Percentiles rank a stretch among this genome's conserved stretches.
These are phyloP conservation scores for Camptogramma bilineatum DNA, from an alignment of 2,888 invertebrate genomes.

Conservation along the genomic window DNA sequence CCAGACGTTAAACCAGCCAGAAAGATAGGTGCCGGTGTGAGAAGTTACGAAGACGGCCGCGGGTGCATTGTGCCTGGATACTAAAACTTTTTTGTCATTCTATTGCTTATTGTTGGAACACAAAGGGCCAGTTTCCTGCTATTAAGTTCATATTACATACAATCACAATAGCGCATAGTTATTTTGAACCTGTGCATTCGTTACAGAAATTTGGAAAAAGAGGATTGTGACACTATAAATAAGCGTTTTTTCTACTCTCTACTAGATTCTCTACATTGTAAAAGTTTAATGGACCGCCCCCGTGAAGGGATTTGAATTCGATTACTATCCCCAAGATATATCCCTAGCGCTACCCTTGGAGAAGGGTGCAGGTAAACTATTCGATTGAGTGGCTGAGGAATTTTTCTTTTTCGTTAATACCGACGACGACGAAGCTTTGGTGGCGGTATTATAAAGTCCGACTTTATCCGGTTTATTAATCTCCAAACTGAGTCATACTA, in stretches of 20 bases:
- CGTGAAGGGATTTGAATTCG: constrained; percentile 64
- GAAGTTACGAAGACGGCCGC: constrained; percentile 70
- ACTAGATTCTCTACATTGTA: constrained; percentile 16
- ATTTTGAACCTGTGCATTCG: constrained; percentile 14
- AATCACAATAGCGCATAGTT: constrained; percentile 48
- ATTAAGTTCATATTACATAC: constrained; percentile 64
- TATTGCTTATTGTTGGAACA: constrained; percentile 76
- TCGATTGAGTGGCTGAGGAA: constrained; percentile 37
- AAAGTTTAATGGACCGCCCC: constrained; percentile 45
- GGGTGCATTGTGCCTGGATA: constrained; percentile 75
- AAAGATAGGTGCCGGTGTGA: constrained; percentile 58
- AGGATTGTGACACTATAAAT: constrained; percentile 13
- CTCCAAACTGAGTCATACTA: constrained; percentile 12
- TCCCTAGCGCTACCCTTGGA: constrained; percentile 44
- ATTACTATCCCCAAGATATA: constrained; percentile 67
- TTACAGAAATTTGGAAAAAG: constrained; percentile 15
- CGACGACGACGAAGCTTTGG: constrained; percentile 14
- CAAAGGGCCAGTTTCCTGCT: constrained; percentile 78
- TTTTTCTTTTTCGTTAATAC: constrained; percentile 28
- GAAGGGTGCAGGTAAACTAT: constrained; percentile 50
- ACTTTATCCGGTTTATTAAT: constrained; percentile 8
- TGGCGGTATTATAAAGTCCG: constrained; percentile 15
- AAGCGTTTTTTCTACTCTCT: constrained; percentile 2
- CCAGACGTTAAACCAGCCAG: constrained; percentile 18
- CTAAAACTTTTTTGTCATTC: constrained; percentile 73